Base-by-base conservation (phyloP, 2,113 vertebrate species). In the Nanorana parkeri region DNA sequence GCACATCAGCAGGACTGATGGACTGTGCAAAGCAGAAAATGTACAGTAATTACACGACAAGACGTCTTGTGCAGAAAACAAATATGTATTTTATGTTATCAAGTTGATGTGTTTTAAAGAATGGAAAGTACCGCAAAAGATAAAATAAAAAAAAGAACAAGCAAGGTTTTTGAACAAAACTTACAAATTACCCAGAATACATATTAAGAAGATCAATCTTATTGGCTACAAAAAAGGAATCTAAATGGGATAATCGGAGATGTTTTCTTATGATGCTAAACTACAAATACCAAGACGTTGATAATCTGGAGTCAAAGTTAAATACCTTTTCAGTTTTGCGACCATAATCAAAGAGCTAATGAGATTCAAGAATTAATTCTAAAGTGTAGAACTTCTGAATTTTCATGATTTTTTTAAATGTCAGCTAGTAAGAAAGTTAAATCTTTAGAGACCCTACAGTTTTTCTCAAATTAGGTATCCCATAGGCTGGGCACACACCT, bases 1-100 rank as follows among this genome's bases (percentile, higher is more conserved):
- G 68, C 77, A 68, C 51, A 78, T 54, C 77, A 78, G 77, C 65
- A 68, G 64, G 77, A 68, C 66, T 13, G 58, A 78, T 24, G 41
- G 54, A 56, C 64, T 68, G 64, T 67, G 58, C 21, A 77, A 66
- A n/a, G 77, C 54, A 78, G 5, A 13, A 47, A 78, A 78, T 56
- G 77, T 60, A 36, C 20, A 28, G 28, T 28, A 68, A 78, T 78
- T 68, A 68, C 77, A 68, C 77, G n/a, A 52, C n/a, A 56, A 58
- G 65, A 56, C 52, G 41, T 32, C 65, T 23, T 20, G 52, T 24
- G 17, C 3, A 21, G 26, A 29, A 56, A 74, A 74, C 7, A 58
- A 32, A 74, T 15, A 60, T 20, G 8, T n/a, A 19, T 15, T 55
- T 26, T 24, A 54, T 72, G 41, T 47, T 1, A 10, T 17, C 51